A percentile compares a stretch with the other conserved stretches of the same genome.
Conservation (phyloP, 2,113 vertebrate species). For the Damaliscus lunatus region DNA sequence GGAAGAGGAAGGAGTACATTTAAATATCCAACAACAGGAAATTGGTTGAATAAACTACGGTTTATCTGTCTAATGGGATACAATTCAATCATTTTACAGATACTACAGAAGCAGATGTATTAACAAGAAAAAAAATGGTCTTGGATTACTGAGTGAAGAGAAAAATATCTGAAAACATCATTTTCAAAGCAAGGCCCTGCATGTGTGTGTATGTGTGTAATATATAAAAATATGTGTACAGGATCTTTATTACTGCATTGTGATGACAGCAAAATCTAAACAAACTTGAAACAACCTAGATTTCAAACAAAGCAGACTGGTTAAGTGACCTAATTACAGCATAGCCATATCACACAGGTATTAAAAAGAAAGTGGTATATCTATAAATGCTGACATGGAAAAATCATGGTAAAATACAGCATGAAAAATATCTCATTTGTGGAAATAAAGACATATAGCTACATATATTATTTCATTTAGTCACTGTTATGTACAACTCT, state of each 20-base stretch:
- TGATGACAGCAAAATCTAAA: neutral
- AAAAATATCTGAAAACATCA: neutral
- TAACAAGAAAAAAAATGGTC: neutral
- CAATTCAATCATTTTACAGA: neutral
- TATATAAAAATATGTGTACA: neutral
- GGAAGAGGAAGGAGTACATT: neutral
- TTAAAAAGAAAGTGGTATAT: neutral
- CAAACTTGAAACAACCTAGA: neutral
- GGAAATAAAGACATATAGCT: neutral
- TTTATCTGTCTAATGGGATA: neutral
- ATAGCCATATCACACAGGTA: neutral
- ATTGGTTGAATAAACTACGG: neutral
- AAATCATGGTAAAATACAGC: neutral
- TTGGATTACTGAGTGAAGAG: neutral
- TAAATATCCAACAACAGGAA: neutral
- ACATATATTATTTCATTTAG: neutral
- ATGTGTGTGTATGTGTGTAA: neutral
- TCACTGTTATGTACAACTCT: neutral
- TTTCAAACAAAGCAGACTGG: neutral
- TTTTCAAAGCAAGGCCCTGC: constrained; percentile 3
- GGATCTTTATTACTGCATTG: neutral
- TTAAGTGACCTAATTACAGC: neutral
- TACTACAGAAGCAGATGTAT: neutral
- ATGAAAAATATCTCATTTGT: neutral
- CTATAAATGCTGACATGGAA: neutral